A percentile compares a stretch with the other conserved stretches of the same genome.
phyloP scores from a whole-genome alignment of 2,113 vertebrate species.

The Clarias batrachus region DNA sequence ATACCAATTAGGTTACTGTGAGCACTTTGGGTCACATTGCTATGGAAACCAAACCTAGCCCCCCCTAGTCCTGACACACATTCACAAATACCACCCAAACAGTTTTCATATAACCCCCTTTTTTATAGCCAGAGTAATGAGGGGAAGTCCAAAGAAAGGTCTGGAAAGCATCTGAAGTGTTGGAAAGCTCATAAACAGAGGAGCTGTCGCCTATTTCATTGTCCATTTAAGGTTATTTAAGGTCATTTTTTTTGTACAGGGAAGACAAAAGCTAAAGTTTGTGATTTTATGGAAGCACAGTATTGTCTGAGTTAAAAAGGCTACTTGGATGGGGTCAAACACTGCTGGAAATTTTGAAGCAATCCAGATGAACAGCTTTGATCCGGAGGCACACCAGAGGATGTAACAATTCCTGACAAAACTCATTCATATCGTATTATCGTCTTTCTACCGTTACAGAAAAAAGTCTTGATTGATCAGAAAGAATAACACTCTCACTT shows the following conservation, averaged over 20 bases:
- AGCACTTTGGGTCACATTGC: slow-evolving; percentile 84
- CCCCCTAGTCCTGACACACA: slow-evolving; percentile 35
- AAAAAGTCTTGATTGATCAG: slow-evolving; percentile 76
- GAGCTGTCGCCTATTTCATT: slow-evolving; percentile 16
- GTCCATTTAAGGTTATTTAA: slow-evolving; percentile 20
- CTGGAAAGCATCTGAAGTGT: slow-evolving; percentile 24
- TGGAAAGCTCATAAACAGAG: slow-evolving; percentile 43
- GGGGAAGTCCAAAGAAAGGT: slow-evolving; percentile 43
- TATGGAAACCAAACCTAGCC: slow-evolving; percentile 76
- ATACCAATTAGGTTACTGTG: slow-evolving; percentile 87
- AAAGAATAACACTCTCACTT: slow-evolving; percentile 70
- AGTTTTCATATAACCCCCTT: slow-evolving; percentile 41
- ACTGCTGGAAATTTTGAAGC: background rate
- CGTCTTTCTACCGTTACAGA: background rate
- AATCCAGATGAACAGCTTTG: slow-evolving; percentile 1
- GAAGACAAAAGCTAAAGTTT: background rate
- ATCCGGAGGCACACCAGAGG: background rate
- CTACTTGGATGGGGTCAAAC: background rate
- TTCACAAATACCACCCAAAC: slow-evolving; percentile 42
- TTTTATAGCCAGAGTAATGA: slow-evolving; percentile 46
- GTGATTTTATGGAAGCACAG: background rate
- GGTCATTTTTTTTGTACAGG: slow-evolving; percentile 18
- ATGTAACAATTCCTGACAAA: background rate
- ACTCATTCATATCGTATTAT: background rate
- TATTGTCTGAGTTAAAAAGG: slow-evolving; percentile 2